phyloP scores from a whole-genome alignment of 2,797 vertebrate genomes.

The Todus mexicanus region DNA sequence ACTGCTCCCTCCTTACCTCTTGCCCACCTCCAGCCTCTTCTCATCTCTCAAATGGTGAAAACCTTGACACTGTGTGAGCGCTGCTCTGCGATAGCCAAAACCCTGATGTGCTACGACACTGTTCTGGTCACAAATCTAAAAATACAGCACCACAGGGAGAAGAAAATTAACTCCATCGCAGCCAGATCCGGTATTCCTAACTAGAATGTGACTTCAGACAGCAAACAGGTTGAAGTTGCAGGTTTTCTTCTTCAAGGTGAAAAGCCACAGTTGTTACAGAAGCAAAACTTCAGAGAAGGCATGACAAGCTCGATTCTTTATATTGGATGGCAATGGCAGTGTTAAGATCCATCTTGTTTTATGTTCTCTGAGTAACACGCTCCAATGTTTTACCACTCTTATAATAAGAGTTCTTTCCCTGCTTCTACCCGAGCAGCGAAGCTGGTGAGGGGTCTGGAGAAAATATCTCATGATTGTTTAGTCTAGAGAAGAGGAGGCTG shows the following conservation, averaged over 20 bases:
- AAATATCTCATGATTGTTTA: too few species aligned
- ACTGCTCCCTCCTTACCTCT: neutral
- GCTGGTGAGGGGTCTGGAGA: too few species aligned
- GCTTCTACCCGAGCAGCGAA: too few species aligned
- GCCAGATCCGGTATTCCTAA: neutral
- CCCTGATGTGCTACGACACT: neutral
- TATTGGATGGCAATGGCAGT: neutral
- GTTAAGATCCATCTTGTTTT: neutral
- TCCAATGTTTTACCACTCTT: too few species aligned
- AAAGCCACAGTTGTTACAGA: neutral
- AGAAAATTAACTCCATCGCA: neutral
- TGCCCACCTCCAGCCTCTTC: neutral
- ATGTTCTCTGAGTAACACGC: too few species aligned
- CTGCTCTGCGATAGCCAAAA: neutral
- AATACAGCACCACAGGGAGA: neutral
- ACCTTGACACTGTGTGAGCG: neutral
- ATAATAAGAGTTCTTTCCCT: too few species aligned
- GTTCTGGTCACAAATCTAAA: neutral
- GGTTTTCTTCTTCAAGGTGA: neutral
- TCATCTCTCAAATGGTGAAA: neutral
- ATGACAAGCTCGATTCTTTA: neutral
- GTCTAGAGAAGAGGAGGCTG: too few species aligned
- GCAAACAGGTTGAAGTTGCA: neutral
- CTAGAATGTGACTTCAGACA: neutral
- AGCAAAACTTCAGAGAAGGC: neutral